phyloP scores from a whole-genome alignment of 2,888 invertebrate species.

The Steinernema carpocapsae region DNA sequence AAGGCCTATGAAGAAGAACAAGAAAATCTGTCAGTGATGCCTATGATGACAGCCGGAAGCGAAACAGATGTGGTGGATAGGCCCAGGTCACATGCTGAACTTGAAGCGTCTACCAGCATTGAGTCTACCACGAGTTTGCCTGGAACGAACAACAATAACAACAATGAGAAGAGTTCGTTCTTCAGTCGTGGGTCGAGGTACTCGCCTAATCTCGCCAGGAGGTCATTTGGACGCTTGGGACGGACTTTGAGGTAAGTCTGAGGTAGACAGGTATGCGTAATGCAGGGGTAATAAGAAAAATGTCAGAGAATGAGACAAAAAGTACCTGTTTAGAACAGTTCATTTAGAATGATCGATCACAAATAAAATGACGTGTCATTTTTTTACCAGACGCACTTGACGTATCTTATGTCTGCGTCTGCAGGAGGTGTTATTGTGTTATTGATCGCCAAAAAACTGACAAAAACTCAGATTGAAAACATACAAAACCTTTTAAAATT shows the following conservation, averaged over 20 bases:
- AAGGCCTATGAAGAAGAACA: not conserved
- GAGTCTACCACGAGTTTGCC: slow-evolving; percentile 39
- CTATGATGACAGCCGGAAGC: not conserved
- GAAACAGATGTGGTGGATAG: slow-evolving; percentile 40
- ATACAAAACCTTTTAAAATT: too few species aligned
- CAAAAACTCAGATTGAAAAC: too few species aligned
- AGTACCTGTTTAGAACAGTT: too few species aligned
- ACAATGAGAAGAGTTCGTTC: slow-evolving; percentile 21
- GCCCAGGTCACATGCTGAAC: slow-evolving; percentile 55
- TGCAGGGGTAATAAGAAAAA: too few species aligned
- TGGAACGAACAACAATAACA: slow-evolving; percentile 37
- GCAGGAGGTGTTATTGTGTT: too few species aligned
- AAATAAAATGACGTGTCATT: too few species aligned
- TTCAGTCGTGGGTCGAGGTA: slow-evolving; percentile 51
- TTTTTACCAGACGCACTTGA: too few species aligned
- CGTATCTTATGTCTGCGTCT: too few species aligned
- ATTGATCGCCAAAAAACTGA: too few species aligned
- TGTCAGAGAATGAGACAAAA: too few species aligned
- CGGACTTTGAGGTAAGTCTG: slow-evolving; percentile 60
- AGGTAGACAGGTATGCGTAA: too few species aligned
- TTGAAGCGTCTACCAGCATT: slow-evolving; percentile 52
- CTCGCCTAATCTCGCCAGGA: slow-evolving; percentile 64
- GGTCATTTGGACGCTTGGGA: slow-evolving; percentile 66
- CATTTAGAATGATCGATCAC: too few species aligned
- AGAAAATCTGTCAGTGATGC: not conserved